Evolutionary conservation across 2,888 invertebrate genomes (phyloP), one percentile per base, ranked within the genome.

Genomic region (Euspilapteryx auroguttella): DNA sequence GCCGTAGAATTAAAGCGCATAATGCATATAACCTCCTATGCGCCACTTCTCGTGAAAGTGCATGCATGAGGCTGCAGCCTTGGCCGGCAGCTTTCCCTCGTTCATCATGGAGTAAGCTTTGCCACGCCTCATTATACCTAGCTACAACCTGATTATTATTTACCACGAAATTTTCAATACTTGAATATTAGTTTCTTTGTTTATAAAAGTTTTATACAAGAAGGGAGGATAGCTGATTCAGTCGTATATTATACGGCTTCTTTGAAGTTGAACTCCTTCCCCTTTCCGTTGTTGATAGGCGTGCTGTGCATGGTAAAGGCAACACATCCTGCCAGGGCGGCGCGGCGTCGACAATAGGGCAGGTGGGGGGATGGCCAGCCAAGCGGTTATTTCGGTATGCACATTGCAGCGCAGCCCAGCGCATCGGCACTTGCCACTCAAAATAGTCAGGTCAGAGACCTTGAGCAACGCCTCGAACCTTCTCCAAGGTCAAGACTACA

Each of bases 371-470:
- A 52, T 51, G 51, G 42, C 40, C 47, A 47, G 44, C 55, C 52
- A 48, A 55, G 58, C 59, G 59, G 66, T 68, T 75, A 75, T 75
- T 75, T 73, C 69, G 68, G 75, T 73, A 75, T 71, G 73, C 75
- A 71, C 71, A 75, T 73, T 75, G 73, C 69, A 69, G 37, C 34
- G 34, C 32, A 59, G 66, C 66, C 54, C 64, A 58, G 45, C 43
- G n/a, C n/a, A 39, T 41, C 47, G 64, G 66, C 73, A 73, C 73
- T 73, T 69, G 73, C 75, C 65, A 73, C 73, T 73, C 57, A 68
- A 73, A 73, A 73, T 71, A 73, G 73, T 66, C 71, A 71, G 73
- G 73, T 73, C 73, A 73, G 71, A 73, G 73, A 73, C 73, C 73
- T 73, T 68, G 55, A 59, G 52, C 55, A 46, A 55, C 57, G 64